Percentiles rank a stretch among this genome's conserved stretches.
These are phyloP conservation scores for Sciurus niger DNA, from an alignment of 2,113 vertebrate species.

Conservation along the genomic window DNA sequence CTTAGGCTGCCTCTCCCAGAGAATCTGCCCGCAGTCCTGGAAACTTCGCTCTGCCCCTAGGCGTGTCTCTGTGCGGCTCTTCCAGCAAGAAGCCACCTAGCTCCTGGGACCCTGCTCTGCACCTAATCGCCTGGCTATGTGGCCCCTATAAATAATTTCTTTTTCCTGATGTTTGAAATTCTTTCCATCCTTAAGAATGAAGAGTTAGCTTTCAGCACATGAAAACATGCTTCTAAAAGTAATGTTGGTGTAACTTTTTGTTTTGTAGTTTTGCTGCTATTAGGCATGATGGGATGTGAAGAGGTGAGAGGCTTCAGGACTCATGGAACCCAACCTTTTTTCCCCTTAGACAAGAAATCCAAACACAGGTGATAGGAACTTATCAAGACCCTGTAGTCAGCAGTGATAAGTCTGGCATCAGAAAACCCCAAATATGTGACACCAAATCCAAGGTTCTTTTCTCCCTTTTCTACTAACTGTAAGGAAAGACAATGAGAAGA, in stretches of 20 bases:
- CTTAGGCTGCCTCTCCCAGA: too few relatives aligned
- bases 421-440: background rate
- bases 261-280: background rate
- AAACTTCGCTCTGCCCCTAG: too few relatives aligned
- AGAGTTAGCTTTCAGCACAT: background rate
- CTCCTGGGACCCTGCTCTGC: too few relatives aligned
- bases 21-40: too few relatives aligned
- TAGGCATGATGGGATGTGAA: background rate
- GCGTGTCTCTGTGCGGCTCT: too few relatives aligned
- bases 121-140: too few relatives aligned
- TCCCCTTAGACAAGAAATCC: background rate
- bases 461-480: background rate
- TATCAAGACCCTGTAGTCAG: background rate
- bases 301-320: background rate
- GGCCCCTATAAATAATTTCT: background rate
- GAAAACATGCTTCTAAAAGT: background rate
- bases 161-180: background rate
- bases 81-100: too few relatives aligned
- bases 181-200: background rate
- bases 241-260: background rate
- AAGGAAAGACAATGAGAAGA: background rate
- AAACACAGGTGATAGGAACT: background rate
- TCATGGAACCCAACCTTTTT: background rate
- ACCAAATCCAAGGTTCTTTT: background rate
- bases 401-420: background rate